These are phyloP conservation scores for Sturnira hondurensis DNA, from an alignment of 2,113 vertebrate genomes.

Conservation along the genomic window DNA sequence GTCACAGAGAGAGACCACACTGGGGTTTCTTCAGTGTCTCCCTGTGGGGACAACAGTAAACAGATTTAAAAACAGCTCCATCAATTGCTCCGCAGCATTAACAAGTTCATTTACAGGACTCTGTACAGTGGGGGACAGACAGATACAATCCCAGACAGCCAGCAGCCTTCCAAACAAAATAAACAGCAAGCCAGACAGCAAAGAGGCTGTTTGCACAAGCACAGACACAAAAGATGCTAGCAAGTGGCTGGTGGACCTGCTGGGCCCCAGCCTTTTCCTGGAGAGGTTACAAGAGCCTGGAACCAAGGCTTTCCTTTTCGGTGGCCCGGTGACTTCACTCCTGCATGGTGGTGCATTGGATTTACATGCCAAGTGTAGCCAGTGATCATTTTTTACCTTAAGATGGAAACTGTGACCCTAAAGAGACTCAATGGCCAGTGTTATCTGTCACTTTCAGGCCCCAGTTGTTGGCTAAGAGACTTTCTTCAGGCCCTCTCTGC, in stretches of 20 bases:
- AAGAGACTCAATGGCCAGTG: not conserved
- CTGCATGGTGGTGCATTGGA: not conserved
- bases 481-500: not conserved
- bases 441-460: not conserved
- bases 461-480: not conserved
- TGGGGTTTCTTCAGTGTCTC: not conserved
- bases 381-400: not conserved
- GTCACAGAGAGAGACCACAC: not conserved
- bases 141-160: constrained; percentile 47
- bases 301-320: not conserved
- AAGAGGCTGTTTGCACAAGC: not conserved
- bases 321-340: not conserved
- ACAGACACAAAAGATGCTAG: constrained; percentile 47
- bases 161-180: constrained; percentile 57
- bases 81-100: constrained; percentile 46
- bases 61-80: constrained; percentile 50
- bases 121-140: constrained; percentile 11
- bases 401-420: not conserved
- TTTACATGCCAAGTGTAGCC: not conserved
- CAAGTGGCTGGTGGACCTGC: not conserved
- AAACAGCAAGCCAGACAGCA: constrained; percentile 50
- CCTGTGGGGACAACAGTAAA: not conserved
- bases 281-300: not conserved
- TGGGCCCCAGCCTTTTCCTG: not conserved
- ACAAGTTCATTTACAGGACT: constrained; percentile 66